Percentiles rank a stretch among this genome's conserved stretches.
Conservation (phyloP, 2,113 vertebrate genomes). For the Dendrocopos noguchii region DNA sequence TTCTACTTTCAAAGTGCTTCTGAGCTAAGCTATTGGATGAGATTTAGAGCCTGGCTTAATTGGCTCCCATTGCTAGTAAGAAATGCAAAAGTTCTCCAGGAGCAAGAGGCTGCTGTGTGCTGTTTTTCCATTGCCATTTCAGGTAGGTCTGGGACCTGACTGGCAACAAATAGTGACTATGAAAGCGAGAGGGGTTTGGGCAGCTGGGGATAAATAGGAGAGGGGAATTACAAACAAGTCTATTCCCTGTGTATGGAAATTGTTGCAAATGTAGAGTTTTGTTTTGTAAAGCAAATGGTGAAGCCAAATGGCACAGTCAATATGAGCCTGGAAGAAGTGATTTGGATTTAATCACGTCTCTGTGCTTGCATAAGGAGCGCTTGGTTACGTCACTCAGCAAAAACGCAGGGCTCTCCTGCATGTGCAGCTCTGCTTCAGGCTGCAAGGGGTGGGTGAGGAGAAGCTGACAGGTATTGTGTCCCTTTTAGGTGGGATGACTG, state of each 20-base stretch:
- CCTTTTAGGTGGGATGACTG: conserved; percentile 19
- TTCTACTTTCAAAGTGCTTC: neutral
- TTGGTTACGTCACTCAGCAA: conserved; percentile 31
- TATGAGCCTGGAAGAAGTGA: neutral
- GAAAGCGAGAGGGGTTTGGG: neutral
- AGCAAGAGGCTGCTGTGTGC: neutral
- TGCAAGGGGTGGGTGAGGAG: neutral
- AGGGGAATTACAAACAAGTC: neutral
- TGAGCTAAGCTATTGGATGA: neutral
- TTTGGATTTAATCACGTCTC: neutral
- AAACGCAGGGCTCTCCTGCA: conserved; percentile 30
- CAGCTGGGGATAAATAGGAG: neutral
- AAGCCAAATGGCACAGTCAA: neutral
- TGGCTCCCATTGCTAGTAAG: conserved; percentile 9
- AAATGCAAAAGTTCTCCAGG: conserved; percentile 10
- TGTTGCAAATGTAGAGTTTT: neutral
- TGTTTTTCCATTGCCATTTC: neutral
- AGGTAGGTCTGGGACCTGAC: neutral
- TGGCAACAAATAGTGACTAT: neutral
- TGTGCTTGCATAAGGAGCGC: conserved; percentile 1
- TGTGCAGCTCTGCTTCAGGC: neutral
- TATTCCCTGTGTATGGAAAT: neutral
- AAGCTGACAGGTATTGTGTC: conserved; percentile 23
- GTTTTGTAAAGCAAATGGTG: neutral
- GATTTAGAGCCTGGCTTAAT: neutral